Evolutionary conservation across 92 coral and sea anemone genomes (phyloP).

Genomic region (Metridium senile): DNA sequence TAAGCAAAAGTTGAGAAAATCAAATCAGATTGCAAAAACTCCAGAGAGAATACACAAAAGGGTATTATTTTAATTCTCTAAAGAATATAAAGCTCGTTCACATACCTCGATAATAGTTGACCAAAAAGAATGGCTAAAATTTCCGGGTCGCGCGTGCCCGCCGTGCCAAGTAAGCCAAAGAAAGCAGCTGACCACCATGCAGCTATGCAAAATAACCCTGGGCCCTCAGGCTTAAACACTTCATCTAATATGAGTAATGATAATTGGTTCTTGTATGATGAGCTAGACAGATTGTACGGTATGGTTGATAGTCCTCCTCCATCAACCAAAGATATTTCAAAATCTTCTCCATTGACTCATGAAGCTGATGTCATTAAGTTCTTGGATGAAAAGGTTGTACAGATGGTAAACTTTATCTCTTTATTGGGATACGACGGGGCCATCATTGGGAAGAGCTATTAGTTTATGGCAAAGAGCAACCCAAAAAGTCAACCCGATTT

Average conservation of each 20-base stretch:
- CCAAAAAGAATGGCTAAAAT: no score
- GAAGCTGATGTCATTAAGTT: neutral
- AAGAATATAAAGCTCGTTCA: no score
- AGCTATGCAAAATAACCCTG: no score
- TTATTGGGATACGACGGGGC: neutral
- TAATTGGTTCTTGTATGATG: conserved; percentile 15
- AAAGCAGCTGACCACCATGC: no score
- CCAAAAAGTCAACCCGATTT: neutral
- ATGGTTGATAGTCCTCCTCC: conserved; percentile 12
- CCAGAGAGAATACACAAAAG: no score
- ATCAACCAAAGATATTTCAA: conserved; percentile 1
- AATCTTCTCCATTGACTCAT: neutral
- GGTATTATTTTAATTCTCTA: no score
- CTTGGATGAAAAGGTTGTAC: neutral
- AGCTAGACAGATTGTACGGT: conserved; percentile 6
- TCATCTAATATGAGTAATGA: conserved; percentile 7
- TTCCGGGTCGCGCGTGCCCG: no score
- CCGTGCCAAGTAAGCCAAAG: no score
- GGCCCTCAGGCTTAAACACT: no score
- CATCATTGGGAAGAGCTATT: neutral
- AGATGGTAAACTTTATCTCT: neutral
- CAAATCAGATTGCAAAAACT: no score
- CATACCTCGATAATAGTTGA: no score
- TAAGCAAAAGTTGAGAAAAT: no score
- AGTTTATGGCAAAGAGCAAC: neutral